These are phyloP conservation scores for Entomobrya proxima DNA, from an alignment of 2,888 invertebrate species.

Conservation along the genomic window DNA sequence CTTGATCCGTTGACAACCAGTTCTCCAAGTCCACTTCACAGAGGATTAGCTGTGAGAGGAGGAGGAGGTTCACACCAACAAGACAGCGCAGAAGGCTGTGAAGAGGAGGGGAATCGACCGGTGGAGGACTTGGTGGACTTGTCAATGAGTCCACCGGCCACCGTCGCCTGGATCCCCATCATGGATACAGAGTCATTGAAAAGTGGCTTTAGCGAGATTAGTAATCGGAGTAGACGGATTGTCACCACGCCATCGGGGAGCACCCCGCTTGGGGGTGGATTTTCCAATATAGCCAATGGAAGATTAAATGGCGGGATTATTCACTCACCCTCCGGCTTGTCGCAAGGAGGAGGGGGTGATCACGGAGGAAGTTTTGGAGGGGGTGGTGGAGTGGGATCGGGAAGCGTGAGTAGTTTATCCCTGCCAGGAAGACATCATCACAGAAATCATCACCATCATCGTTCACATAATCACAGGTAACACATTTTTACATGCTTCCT, in stretches of 20 bases:
- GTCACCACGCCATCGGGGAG: slow-evolving; percentile 71
- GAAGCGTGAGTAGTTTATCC: slow-evolving; percentile 69
- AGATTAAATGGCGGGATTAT: slow-evolving; percentile 45
- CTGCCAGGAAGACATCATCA: slow-evolving; percentile 72
- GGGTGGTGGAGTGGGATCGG: slow-evolving; percentile 35
- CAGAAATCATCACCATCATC: slow-evolving; percentile 71
- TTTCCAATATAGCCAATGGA: slow-evolving; percentile 9
- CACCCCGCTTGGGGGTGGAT: slow-evolving; percentile 53
- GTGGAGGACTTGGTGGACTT: slow-evolving; percentile 54
- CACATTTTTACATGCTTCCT: neutral
- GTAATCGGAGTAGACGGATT: slow-evolving; percentile 82
- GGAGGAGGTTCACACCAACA: neutral
- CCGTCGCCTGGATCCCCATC: slow-evolving; percentile 69
- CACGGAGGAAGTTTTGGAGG: slow-evolving; percentile 18
- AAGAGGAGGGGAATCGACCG: slow-evolving; percentile 20
- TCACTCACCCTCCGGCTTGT: slow-evolving; percentile 12
- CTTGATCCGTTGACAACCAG: neutral
- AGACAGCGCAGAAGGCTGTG: neutral
- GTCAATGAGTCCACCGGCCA: slow-evolving; percentile 72
- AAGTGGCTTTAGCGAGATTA: slow-evolving; percentile 87
- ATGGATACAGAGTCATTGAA: slow-evolving; percentile 97
- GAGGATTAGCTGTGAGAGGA: neutral
- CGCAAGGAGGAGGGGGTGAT: neutral
- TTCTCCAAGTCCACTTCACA: neutral
- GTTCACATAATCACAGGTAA: slow-evolving; percentile 73